Conservation (phyloP, 2,113 vertebrate genomes). For the Notothenia rossii region DNA sequence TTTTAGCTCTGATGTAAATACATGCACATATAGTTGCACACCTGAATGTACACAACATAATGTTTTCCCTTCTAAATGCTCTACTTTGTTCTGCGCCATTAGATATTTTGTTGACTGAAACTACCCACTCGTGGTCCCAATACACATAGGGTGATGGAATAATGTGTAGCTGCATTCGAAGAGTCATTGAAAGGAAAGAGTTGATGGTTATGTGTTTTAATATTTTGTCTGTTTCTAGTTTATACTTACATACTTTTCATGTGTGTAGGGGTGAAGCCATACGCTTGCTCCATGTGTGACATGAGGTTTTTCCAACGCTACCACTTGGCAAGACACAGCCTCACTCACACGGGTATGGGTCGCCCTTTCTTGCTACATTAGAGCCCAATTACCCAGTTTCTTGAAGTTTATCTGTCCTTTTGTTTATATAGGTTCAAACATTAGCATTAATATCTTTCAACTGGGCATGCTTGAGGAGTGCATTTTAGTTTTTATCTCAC, state of each 20-base stretch:
- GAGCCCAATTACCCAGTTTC: conserved; percentile 52
- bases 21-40: neutral
- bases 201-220: conserved; percentile 57
- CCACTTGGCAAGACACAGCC: conserved; percentile 95
- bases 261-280: conserved; percentile 90
- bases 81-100: conserved; percentile 25
- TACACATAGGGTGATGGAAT: neutral
- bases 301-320: conserved; percentile 97
- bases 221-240: conserved; percentile 56
- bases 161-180: conserved; percentile 22
- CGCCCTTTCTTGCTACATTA: conserved; percentile 42
- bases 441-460: neutral
- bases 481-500: neutral
- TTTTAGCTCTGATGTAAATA: neutral
- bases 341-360: conserved; percentile 91
- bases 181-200: conserved; percentile 46
- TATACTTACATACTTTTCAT: conserved; percentile 68
- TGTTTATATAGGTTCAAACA: conserved; percentile 5
- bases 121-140: neutral
- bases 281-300: conserved; percentile 93
- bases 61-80: conserved; percentile 51
- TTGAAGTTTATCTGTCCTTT: neutral
- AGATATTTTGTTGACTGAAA: conserved; percentile 6
- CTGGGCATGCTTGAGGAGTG: conserved; percentile 1
- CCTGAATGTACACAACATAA: conserved; percentile 36